Evolutionary conservation across 2,888 invertebrate species (phyloP).

Genomic region (Hesperia comma): DNA sequence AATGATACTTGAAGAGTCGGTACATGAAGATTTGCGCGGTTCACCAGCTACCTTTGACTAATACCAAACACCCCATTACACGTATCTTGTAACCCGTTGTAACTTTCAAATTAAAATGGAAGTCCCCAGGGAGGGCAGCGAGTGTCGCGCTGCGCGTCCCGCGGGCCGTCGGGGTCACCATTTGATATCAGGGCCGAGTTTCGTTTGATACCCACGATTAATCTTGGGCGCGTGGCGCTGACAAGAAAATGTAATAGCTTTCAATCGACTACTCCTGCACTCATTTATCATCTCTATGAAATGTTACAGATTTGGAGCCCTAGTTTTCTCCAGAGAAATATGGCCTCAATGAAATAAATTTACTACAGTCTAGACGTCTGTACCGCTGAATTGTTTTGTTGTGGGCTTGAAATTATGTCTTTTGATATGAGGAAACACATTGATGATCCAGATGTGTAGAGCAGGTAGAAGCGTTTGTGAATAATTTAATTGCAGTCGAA

Average conservation of each 20-base stretch:
- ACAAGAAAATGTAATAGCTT: constrained; percentile 26
- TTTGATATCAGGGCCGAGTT: neutral
- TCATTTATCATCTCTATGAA: constrained; percentile 20
- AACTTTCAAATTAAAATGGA: no score
- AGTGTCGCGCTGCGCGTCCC: neutral
- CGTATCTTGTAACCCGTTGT: no score
- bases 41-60: no score
- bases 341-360: constrained; percentile 2
- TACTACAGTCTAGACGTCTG: neutral
- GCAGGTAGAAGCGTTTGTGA: no score
- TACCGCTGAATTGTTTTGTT: no score
- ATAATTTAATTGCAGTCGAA: no score
- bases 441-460: no score
- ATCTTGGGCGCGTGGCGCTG: constrained; percentile 18
- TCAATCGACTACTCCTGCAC: constrained; percentile 20
- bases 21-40: no score
- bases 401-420: no score
- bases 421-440: no score
- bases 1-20: no score
- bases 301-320: constrained; percentile 7
- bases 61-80: no score
- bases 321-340: constrained; percentile 1
- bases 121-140: neutral
- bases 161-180: neutral
- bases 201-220: constrained; percentile 9